A percentile compares a stretch with the other conserved stretches of the same genome.
Evolutionary conservation across 2,113 vertebrate species (phyloP).

Genomic region (Mirounga angustirostris): DNA sequence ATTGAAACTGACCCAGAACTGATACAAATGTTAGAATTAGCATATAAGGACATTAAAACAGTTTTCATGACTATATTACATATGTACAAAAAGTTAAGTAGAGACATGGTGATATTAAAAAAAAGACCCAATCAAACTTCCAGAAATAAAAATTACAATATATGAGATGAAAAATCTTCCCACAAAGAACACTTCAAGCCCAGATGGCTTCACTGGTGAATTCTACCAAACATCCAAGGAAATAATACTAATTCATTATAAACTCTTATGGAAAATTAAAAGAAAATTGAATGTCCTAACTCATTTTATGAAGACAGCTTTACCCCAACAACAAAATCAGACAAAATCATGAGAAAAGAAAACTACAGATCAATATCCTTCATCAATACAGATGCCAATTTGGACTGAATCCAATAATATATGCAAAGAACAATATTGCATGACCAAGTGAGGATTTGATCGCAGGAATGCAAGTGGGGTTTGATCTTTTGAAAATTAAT

Average conservation of each 20-base stretch:
- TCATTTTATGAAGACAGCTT: not conserved
- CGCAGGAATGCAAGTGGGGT: not conserved
- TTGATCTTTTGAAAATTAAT: slow-evolving; percentile 6
- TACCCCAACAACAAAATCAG: not conserved
- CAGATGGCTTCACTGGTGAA: not conserved
- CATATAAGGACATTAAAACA: not conserved
- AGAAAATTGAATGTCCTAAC: not conserved
- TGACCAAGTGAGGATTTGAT: not conserved
- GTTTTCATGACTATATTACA: not conserved
- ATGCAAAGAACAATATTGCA: not conserved
- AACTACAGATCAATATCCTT: not conserved
- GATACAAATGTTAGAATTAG: not conserved
- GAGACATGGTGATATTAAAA: not conserved
- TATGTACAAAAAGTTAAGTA: not conserved
- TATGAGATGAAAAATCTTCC: not conserved
- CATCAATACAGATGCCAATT: not conserved
- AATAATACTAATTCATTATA: not conserved
- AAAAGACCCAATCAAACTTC: not conserved
- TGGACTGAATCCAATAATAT: not conserved
- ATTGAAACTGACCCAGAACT: not conserved
- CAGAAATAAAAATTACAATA: not conserved
- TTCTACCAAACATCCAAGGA: not conserved
- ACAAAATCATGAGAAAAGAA: not conserved
- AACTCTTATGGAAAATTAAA: not conserved
- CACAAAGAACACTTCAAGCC: not conserved